Evolutionary conservation across 2,797 vertebrate species (phyloP).

Genomic region (Masticophis lateralis): DNA sequence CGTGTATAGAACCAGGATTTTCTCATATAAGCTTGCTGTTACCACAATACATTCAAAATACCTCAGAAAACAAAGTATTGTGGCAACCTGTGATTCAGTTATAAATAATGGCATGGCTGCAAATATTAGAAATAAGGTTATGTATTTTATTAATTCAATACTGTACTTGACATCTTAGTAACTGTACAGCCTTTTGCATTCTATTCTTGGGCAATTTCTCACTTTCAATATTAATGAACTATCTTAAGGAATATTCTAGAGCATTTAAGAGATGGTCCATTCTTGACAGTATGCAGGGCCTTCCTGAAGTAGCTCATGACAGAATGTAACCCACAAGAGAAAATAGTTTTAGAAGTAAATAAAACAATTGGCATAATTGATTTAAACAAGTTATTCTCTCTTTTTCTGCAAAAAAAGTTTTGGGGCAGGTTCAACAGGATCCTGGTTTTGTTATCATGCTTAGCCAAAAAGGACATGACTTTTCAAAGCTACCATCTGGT

Average conservation of each 20-base stretch:
- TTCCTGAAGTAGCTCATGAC: neutral
- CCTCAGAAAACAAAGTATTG: conserved; percentile 62
- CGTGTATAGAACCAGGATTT: conserved; percentile 55
- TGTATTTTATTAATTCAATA: conserved; percentile 33
- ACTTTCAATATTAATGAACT: neutral
- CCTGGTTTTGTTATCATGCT: neutral
- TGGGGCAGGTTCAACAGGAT: neutral
- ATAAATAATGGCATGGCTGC: conserved; percentile 27
- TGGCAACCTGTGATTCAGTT: conserved; percentile 43
- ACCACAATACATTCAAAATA: conserved; percentile 52
- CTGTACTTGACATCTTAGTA: conserved; percentile 37
- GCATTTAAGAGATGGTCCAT: neutral
- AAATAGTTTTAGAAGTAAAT: neutral
- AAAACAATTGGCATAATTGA: neutral
- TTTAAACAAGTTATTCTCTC: neutral
- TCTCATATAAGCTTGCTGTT: conserved; percentile 36
- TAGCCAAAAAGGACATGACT: neutral
- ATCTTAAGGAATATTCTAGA: neutral
- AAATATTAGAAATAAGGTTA: conserved; percentile 5
- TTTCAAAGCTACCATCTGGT: neutral
- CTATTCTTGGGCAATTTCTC: conserved; percentile 45
- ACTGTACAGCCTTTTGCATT: conserved; percentile 32
- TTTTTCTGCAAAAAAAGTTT: neutral
- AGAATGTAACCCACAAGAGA: neutral
- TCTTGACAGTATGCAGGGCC: neutral